Conservation (phyloP, 2,797 vertebrate species). For the Saxicola maurus region DNA sequence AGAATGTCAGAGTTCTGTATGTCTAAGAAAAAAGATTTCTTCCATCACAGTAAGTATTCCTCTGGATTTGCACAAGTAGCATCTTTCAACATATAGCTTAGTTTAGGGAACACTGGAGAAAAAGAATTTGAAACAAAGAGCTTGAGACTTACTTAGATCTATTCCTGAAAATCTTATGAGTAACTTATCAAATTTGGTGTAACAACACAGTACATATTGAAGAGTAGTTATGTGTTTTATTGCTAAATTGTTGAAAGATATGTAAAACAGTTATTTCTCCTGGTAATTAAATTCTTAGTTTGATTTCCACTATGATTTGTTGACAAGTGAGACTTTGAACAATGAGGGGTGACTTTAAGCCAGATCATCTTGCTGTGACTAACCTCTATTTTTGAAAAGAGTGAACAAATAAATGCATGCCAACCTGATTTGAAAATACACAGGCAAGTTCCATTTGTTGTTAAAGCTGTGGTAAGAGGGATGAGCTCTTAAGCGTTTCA, state of each 20-base stretch:
- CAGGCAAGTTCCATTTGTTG: slow-evolving; percentile 95
- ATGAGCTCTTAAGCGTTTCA: slow-evolving; percentile 87
- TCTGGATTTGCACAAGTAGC: background rate
- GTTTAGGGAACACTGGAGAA: background rate
- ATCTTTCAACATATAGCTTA: background rate
- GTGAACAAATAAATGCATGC: background rate
- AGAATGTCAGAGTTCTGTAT: background rate
- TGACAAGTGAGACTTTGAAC: background rate
- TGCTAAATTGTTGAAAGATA: background rate
- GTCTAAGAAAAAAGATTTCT: background rate
- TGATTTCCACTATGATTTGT: background rate
- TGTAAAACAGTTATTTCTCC: background rate
- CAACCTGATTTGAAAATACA: slow-evolving; percentile 98
- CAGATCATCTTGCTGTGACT: background rate
- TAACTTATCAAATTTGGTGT: background rate
- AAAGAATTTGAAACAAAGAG: background rate
- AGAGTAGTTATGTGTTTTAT: background rate
- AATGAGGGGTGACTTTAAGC: background rate
- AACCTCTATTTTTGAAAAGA: background rate
- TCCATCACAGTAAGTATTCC: background rate
- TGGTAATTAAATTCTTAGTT: background rate
- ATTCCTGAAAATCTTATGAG: background rate
- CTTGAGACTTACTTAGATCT: background rate
- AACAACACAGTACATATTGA: background rate
- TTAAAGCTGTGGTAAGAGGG: slow-evolving; percentile 87